Percentiles rank a stretch among this genome's conserved stretches.
These are phyloP conservation scores for Takifugu flavidus DNA, from an alignment of 2,113 vertebrate species.

Conservation along the genomic window DNA sequence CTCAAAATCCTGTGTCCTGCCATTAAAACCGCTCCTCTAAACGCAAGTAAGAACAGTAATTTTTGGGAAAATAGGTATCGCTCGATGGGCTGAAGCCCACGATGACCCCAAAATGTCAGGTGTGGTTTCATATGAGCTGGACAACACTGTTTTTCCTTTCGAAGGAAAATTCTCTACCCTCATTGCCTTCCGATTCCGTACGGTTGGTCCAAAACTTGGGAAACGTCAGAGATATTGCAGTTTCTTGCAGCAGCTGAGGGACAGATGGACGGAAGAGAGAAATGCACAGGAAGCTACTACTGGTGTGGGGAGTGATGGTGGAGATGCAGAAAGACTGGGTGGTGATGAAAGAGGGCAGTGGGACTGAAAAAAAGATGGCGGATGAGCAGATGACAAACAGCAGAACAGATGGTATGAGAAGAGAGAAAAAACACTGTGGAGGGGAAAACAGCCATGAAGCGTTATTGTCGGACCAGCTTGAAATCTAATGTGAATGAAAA, in stretches of 20 bases:
- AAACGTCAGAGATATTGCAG: too few species aligned
- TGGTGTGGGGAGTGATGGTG: background rate
- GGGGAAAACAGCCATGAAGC: constrained; percentile 1
- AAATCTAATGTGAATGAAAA: background rate
- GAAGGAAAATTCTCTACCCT: constrained; percentile 12
- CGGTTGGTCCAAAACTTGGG: background rate
- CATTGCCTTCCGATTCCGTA: background rate
- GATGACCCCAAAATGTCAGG: constrained; percentile 60
- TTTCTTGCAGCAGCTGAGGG: too few species aligned
- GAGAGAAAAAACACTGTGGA: background rate
- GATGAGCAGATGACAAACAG: constrained; percentile 26
- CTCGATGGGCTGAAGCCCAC: constrained; percentile 40
- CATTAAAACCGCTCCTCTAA: constrained; percentile 5
- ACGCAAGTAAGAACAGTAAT: constrained; percentile 20
- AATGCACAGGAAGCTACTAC: background rate
- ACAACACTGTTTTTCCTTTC: constrained; percentile 5
- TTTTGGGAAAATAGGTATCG: constrained; percentile 33
- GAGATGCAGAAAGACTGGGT: constrained; percentile 2
- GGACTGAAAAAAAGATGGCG: constrained; percentile 4
- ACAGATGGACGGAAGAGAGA: background rate
- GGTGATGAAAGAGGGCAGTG: constrained; percentile 1
- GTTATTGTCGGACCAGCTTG: background rate
- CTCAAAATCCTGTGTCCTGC: too few species aligned
- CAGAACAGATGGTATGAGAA: constrained; percentile 18
- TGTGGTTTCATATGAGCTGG: constrained; percentile 24